Conservation (phyloP, 2,113 vertebrate species). For the Scomber colias region DNA sequence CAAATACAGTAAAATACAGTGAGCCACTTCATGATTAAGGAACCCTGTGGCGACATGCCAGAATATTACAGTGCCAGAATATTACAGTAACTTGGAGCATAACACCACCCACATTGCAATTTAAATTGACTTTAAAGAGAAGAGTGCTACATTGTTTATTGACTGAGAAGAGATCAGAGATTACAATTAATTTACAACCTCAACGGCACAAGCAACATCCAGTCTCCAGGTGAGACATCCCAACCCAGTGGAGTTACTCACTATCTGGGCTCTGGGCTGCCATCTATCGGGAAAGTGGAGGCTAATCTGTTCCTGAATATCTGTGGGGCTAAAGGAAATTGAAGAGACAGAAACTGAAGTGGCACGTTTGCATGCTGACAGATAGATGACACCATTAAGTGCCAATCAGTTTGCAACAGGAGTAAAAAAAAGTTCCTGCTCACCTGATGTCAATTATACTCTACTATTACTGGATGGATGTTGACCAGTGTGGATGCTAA, state of each 20-base stretch:
- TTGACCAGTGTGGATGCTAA: neutral
- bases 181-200: neutral
- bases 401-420: neutral
- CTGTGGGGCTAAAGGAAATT: neutral
- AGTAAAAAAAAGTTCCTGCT: neutral
- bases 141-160: neutral
- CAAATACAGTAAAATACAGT: conserved; percentile 41
- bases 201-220: neutral
- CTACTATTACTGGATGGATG: too few relatives aligned
- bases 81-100: conserved; percentile 23
- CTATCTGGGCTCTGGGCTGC: conserved; percentile 8
- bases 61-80: conserved; percentile 29
- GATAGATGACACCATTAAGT: neutral
- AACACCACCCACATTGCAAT: conserved; percentile 28
- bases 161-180: neutral
- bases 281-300: conserved; percentile 12
- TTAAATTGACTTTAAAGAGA: neutral
- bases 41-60: conserved; percentile 35
- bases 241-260: neutral
- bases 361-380: neutral
- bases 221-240: neutral
- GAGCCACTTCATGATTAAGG: conserved; percentile 14
- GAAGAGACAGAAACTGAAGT: neutral
- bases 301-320: conserved; percentile 1
- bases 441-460: neutral